These are phyloP conservation scores for Zoroaster sp. DNA, from an alignment of 53 echinoderm and acorn worm species.

Conservation along the genomic window DNA sequence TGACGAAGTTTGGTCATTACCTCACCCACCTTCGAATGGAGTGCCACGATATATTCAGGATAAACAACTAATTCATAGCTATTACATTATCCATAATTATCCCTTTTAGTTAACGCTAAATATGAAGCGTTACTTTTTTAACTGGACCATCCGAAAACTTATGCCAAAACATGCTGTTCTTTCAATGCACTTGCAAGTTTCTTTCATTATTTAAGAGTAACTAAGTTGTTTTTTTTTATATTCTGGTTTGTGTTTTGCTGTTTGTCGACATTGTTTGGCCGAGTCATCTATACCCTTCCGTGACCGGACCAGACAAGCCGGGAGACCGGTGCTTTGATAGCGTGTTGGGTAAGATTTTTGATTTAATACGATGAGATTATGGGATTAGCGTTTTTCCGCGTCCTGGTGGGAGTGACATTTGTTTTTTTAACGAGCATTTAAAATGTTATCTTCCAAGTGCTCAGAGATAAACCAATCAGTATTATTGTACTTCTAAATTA, in stretches of 20 bases:
- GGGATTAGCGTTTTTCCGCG: neutral
- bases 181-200: neutral
- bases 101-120: neutral
- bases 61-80: neutral
- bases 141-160: neutral
- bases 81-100: neutral
- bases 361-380: neutral
- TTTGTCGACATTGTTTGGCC: neutral
- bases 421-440: no score
- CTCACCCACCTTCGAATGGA: no score
- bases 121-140: neutral
- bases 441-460: no score
- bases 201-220: no score
- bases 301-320: neutral
- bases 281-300: neutral
- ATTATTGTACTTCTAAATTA: neutral
- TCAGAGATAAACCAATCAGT: no score
- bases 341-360: neutral
- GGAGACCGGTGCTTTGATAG: neutral
- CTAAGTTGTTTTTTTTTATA: no score
- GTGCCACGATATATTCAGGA: no score
- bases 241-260: neutral
- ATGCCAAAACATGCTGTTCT: neutral
- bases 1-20: no score
- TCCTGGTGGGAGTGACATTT: neutral